These are phyloP conservation scores for Gambusia yucatana DNA, from an alignment of 2,797 vertebrate genomes.

Conservation along the genomic window DNA sequence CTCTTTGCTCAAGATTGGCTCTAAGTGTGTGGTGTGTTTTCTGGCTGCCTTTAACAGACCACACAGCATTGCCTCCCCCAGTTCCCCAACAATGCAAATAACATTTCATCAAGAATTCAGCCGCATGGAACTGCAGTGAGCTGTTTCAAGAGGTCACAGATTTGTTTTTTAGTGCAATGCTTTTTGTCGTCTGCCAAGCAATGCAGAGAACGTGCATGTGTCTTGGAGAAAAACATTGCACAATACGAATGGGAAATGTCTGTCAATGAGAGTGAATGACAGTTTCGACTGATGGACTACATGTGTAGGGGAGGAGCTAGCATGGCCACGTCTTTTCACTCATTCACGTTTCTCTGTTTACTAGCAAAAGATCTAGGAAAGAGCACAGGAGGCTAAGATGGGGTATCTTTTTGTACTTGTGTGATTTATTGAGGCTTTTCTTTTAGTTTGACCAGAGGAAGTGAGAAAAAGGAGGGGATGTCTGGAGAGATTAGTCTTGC, in stretches of 20 bases:
- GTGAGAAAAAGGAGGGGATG: conserved; percentile 34
- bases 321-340: conserved; percentile 56
- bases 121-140: conserved; percentile 28
- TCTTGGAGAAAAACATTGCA: conserved; percentile 14
- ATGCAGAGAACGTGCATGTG: conserved; percentile 13
- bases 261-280: conserved; percentile 35
- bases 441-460: conserved; percentile 33
- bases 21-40: conserved; percentile 73
- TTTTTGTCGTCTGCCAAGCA: background rate
- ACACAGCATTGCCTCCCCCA: conserved; percentile 55
- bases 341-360: conserved; percentile 43
- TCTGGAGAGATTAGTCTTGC: conserved; percentile 32
- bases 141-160: conserved; percentile 28
- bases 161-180: background rate
- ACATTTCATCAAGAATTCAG: conserved; percentile 51
- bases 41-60: conserved; percentile 66
- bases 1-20: conserved; percentile 67
- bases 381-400: conserved; percentile 46
- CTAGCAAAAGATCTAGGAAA: conserved; percentile 56
- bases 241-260: conserved; percentile 41
- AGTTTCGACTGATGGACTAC: conserved; percentile 53
- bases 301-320: conserved; percentile 57
- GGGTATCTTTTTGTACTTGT: conserved; percentile 36
- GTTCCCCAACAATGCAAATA: conserved; percentile 50
- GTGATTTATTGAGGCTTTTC: conserved; percentile 40